Evolutionary conservation across 2,113 vertebrate genomes (phyloP).

Genomic region (Motacilla alba): DNA sequence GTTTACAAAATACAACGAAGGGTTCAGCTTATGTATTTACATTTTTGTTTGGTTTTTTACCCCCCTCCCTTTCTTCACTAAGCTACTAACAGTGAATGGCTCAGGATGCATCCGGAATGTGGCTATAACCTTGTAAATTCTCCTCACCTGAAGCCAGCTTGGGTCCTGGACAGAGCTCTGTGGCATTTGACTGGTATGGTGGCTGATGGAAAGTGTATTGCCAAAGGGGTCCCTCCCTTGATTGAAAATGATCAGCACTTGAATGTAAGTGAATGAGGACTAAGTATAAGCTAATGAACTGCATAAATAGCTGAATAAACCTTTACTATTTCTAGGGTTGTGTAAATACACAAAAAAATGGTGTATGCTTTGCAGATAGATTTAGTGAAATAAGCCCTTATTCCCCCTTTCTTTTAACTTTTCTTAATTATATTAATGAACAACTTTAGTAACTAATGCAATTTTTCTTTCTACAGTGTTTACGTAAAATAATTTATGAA

Average conservation of each 20-base stretch:
- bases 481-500: conserved; percentile 78
- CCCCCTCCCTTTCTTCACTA: not conserved
- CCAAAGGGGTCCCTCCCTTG: conserved; percentile 75
- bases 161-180: conserved; percentile 85
- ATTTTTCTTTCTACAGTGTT: conserved; percentile 64
- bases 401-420: not conserved
- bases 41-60: not conserved
- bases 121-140: conserved; percentile 88
- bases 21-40: not conserved
- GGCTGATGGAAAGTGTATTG: conserved; percentile 76
- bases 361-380: not conserved
- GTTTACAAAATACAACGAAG: not conserved
- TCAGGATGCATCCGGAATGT: conserved; percentile 85
- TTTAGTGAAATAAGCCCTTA: not conserved
- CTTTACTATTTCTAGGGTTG: not conserved
- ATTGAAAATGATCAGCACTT: conserved; percentile 81
- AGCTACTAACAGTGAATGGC: conserved; percentile 86
- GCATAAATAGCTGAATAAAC: not conserved
- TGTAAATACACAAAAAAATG: not conserved
- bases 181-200: conserved; percentile 83
- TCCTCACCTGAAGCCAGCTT: conserved; percentile 87
- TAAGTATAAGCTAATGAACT: not conserved
- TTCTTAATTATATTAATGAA: not conserved
- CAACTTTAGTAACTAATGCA: not conserved
- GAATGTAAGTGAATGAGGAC: conserved; percentile 72